Percentiles rank a stretch among this genome's conserved stretches.
Evolutionary conservation across 2,888 invertebrate species (phyloP).

Genomic region (Unio delphinus): DNA sequence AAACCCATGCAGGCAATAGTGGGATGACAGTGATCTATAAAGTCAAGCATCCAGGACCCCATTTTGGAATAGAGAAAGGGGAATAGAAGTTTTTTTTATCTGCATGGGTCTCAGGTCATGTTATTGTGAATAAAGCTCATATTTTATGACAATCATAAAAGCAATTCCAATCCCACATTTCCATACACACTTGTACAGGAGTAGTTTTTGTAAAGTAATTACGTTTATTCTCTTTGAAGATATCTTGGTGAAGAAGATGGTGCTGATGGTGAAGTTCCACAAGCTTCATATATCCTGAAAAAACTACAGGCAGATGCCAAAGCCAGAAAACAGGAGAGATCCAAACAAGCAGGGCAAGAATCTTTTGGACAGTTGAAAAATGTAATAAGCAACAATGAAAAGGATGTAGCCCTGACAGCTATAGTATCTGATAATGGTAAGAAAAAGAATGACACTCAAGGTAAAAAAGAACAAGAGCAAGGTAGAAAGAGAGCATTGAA

Average conservation of each 20-base stretch:
- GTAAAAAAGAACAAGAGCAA: conserved; percentile 5
- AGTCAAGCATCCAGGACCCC: no score
- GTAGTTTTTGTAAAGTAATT: no score
- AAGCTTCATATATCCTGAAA: conserved; percentile 30
- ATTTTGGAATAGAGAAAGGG: no score
- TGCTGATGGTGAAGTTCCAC: conserved; percentile 9
- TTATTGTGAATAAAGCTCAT: no score
- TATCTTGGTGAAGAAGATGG: conserved; percentile 32
- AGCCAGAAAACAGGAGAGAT: conserved; percentile 20
- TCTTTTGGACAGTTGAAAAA: neutral
- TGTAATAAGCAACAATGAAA: neutral
- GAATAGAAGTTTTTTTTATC: no score
- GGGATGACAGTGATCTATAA: no score
- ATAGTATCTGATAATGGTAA: conserved; percentile 1
- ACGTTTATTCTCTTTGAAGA: conserved; percentile 15
- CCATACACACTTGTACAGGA: no score
- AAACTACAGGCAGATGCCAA: conserved; percentile 43
- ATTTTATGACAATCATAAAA: no score
- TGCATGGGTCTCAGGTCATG: no score
- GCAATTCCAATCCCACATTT: no score
- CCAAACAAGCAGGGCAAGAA: neutral
- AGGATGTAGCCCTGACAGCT: conserved; percentile 1
- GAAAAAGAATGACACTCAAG: conserved; percentile 10
- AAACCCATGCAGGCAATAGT: no score
- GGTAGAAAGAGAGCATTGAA: no score